Percentiles rank a stretch among this genome's conserved stretches.
phyloP scores from a whole-genome alignment of 35 echinoderm and acorn worm species.

The Hemicentrotus pulcherrimus region DNA sequence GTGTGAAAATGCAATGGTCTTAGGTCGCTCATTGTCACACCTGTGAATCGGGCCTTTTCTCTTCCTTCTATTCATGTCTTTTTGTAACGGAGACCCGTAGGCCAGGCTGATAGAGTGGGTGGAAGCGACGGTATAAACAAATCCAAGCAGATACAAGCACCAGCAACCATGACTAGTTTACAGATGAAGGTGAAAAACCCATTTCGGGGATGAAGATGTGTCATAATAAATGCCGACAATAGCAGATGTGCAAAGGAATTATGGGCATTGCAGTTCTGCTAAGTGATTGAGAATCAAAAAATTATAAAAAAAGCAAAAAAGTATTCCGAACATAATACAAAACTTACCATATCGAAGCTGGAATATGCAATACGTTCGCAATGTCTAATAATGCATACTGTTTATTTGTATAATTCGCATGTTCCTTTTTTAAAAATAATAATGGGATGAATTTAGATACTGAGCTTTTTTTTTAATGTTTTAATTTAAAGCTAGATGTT shows the following conservation, averaged over 20 bases:
- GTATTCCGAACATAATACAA: too few species aligned
- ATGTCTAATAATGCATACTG: too few species aligned
- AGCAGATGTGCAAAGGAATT: background rate
- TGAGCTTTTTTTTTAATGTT: too few species aligned
- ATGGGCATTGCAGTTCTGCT: background rate
- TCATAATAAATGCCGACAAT: background rate
- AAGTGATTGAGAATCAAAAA: too few species aligned
- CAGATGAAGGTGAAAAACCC: background rate
- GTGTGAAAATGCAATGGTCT: slow-evolving; percentile 45
- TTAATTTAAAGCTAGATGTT: too few species aligned
- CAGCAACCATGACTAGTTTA: background rate
- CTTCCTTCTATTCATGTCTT: slow-evolving; percentile 4
- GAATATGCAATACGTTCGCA: too few species aligned
- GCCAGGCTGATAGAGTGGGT: background rate
- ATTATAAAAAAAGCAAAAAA: too few species aligned
- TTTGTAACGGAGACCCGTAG: background rate
- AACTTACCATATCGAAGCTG: too few species aligned
- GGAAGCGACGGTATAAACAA: background rate
- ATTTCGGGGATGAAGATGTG: background rate
- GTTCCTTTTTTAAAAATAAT: too few species aligned
- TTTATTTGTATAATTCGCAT: too few species aligned
- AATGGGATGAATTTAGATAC: too few species aligned
- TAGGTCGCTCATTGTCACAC: background rate
- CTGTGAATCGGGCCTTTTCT: slow-evolving; percentile 1
- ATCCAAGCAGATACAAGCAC: background rate